Percentiles rank a stretch among this genome's conserved stretches.
Evolutionary conservation across 2,797 vertebrate species (phyloP).

Genomic region (Lophius americanus): DNA sequence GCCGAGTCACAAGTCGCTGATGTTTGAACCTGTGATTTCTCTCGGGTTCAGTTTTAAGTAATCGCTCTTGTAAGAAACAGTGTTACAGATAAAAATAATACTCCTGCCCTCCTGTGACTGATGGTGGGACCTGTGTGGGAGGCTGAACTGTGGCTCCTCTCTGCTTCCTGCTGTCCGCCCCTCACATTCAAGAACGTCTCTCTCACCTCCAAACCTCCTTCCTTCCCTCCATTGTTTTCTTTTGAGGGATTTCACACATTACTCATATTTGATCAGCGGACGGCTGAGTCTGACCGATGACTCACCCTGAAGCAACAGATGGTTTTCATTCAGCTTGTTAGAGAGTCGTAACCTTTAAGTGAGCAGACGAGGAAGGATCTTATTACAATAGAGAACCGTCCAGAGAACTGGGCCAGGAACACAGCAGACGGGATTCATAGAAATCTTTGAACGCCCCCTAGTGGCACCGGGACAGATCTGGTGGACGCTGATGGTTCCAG

Average conservation of each 20-base stretch:
- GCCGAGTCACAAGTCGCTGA: too few species aligned
- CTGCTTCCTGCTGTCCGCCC: conserved; percentile 62
- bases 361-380: neutral
- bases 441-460: conserved; percentile 46
- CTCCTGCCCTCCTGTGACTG: too few species aligned
- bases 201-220: conserved; percentile 63
- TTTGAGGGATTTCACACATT: conserved; percentile 48
- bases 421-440: neutral
- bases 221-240: conserved; percentile 70
- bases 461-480: conserved; percentile 22
- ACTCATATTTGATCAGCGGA: conserved; percentile 49
- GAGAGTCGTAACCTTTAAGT: neutral
- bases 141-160: conserved; percentile 8
- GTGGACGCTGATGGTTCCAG: too few species aligned
- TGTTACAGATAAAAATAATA: too few species aligned
- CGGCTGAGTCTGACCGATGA: conserved; percentile 40
- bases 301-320: conserved; percentile 20
- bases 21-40: too few species aligned
- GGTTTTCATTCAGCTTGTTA: conserved; percentile 27
- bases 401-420: neutral
- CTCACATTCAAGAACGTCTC: conserved; percentile 47
- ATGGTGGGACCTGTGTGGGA: neutral
- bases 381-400: neutral
- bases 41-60: too few species aligned
- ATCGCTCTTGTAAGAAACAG: too few species aligned